Evolutionary conservation across 2,888 invertebrate species (phyloP), one percentile per base, ranked within the genome.

Genomic region (Drosophila helvetica): DNA sequence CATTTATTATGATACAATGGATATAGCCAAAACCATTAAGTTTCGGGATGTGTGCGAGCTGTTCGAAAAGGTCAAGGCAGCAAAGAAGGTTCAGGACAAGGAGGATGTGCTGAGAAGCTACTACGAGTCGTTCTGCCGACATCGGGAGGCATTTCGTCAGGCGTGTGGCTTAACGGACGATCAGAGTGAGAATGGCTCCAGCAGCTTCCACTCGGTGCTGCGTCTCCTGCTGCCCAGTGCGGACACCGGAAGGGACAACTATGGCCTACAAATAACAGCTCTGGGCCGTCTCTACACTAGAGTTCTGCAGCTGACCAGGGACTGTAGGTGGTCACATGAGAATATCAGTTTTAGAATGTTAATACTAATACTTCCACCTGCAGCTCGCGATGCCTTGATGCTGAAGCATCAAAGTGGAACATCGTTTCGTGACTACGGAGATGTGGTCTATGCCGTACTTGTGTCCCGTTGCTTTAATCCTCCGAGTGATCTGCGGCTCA

Each of bases 201-300:
- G 92, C 45, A 94, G 93, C 67, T 93, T 96, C 68, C 97, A 94
- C 91, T 95, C 96, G 8, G 93, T 97, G 47, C 90, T 98, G 79
- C 94, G 98, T 74, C 93, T 98, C 38, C 91, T 98, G 10, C 87
- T 98, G 30, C 98, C 98, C 0, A 93, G 94, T 67, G 92, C 94
- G 38, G 98, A 98, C 87, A 94, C 95, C 75, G 95, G 96, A 77
- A 94, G 98, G 77, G 94, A 94, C 45, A 94, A 97, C 0, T 97
- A 97, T 92, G 96, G 97, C 19, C 93, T 98, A 70, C 96, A 97
- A 92, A 96, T 96, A 92, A 93, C 94, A 42, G 94, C 94, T 75
- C 93, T 98, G 66, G 96, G 95, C 0, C 94, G 93, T 18, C 84
- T 91, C 3, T 94, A 97, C 68, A 95, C 96, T n/a, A 94, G 94